phyloP scores from a whole-genome alignment of 2,888 invertebrate species.

The Tipula confusa region DNA sequence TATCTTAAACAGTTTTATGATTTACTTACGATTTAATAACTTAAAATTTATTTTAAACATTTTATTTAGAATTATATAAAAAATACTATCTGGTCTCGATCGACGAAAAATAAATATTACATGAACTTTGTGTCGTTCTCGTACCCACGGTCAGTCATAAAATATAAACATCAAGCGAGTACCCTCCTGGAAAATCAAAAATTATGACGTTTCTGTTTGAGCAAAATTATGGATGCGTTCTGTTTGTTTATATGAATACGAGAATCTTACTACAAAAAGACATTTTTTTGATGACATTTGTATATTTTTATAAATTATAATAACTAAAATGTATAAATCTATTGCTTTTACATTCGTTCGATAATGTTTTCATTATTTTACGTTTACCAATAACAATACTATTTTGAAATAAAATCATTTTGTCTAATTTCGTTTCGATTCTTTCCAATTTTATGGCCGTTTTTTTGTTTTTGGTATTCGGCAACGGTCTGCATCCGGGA shows the following conservation, averaged over 20 bases:
- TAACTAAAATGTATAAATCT: neutral
- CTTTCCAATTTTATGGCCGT: neutral
- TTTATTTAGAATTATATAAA: neutral
- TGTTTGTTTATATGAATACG: neutral
- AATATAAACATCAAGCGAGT: too few species aligned
- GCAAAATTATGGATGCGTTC: neutral
- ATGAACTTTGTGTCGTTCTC: neutral
- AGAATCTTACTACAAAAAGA: neutral
- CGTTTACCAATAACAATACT: constrained; percentile 20
- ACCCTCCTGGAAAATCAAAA: neutral
- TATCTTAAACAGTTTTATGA: neutral
- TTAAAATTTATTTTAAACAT: neutral
- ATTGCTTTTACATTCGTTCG: neutral
- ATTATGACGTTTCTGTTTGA: neutral
- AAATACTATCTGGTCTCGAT: neutral
- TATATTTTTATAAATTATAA: constrained; percentile 14
- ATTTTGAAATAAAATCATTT: neutral
- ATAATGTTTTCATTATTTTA: neutral
- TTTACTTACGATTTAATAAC: neutral
- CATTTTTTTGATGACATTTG: neutral
- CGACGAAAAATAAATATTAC: neutral
- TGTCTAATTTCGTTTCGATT: neutral
- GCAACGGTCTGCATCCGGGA: neutral
- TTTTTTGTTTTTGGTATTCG: neutral
- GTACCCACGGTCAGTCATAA: too few species aligned